Evolutionary conservation across 2,113 vertebrate species (phyloP), one percentile per base, ranked within the genome.

Genomic region (Erythrocercus mccallii): DNA sequence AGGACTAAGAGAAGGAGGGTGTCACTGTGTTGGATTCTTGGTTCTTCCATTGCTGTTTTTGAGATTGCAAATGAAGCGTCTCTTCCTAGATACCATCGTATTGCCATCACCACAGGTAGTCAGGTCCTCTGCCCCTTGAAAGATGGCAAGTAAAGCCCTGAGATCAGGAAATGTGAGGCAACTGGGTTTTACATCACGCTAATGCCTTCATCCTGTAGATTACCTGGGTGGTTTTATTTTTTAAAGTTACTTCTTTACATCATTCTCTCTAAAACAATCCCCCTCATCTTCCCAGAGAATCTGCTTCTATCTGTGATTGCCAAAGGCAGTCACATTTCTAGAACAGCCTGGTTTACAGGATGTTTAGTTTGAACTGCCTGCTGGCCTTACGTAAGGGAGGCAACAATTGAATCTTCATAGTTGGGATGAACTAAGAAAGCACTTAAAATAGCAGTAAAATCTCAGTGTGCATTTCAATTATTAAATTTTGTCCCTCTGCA

Each of bases 361-460:
- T 22, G 3, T 33, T 81, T 58, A 86, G 3, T 54, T 50, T 90
- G 68, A 86, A 62, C 74, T 87, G 23, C 53, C 74, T 61, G 28
- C 54, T 81, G 50, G 18, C 14, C 86, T 95, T 97, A 88, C 0
- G 0, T 88, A 95, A 94, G 47, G 30, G 42, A 90, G 35, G 54
- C 71, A 93, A 92, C 42, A 66, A 70, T 1, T 70, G 68, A 50
- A n/a, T 70, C 80, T 88, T 95, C 47, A 8, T 72, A 66, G 68
- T 33, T 73, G 58, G 47, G 28, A 23, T 92, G 74, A 79, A 80
- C 68, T 44, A 80, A 21, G 66, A 94, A 93, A 93, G 82, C 90
- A 93, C 96, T 95, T 96, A 94, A 96, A 96, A 95, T 92, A 96
- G 86, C 56, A 94, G 51, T 91, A 81, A 97, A 94, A 94, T 87